Evolutionary conservation across 2,888 invertebrate species (phyloP).

Genomic region (Volucella zonaria): DNA sequence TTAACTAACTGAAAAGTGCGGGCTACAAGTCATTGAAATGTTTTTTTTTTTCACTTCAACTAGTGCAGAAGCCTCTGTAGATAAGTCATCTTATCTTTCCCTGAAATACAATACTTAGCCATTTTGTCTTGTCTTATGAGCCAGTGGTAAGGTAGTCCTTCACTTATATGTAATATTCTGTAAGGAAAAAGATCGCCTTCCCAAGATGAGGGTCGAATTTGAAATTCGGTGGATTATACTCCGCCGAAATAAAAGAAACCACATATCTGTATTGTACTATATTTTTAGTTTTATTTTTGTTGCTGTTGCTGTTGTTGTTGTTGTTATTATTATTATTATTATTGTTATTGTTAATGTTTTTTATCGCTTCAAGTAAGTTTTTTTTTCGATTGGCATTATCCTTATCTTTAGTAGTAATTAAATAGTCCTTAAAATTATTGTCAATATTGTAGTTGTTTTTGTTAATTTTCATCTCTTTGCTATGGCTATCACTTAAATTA

Average conservation of each 20-base stretch:
- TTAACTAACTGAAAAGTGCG: too few species aligned
- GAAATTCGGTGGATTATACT: conserved; percentile 32
- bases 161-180: neutral
- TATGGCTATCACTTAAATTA: conserved; percentile 48
- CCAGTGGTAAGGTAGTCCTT: too few species aligned
- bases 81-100: too few species aligned
- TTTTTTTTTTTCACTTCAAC: too few species aligned
- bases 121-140: too few species aligned
- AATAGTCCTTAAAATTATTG: conserved; percentile 80
- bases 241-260: conserved; percentile 76
- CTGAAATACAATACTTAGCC: too few species aligned
- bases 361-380: conserved; percentile 75
- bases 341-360: conserved; percentile 81
- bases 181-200: neutral
- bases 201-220: neutral
- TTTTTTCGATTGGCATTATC: conserved; percentile 75
- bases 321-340: conserved; percentile 78
- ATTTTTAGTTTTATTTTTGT: conserved; percentile 81
- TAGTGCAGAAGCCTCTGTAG: too few species aligned
- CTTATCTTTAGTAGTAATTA: conserved; percentile 77
- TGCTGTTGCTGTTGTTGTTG: conserved; percentile 68
- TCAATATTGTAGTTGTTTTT: conserved; percentile 75
- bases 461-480: conserved; percentile 50
- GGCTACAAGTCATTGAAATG: too few species aligned
- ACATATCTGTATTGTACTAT: conserved; percentile 83